Conservation (phyloP, 2,113 vertebrate genomes). For the Rhinoptilus africanus region DNA sequence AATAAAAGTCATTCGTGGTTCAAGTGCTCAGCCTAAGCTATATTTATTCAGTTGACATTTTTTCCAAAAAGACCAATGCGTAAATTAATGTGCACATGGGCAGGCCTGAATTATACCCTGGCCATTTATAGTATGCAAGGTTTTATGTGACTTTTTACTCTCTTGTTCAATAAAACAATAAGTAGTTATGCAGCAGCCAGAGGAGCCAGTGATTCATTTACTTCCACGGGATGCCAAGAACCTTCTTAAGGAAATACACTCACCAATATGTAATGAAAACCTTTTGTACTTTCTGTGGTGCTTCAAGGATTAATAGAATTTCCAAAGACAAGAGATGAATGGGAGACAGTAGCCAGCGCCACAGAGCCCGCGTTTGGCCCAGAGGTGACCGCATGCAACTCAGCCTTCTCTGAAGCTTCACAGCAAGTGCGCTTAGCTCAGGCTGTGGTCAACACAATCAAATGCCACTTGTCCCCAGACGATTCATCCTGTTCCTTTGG, state of each 20-base stretch:
- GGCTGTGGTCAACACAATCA: neutral
- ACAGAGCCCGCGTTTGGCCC: neutral
- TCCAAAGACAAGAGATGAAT: conserved; percentile 35
- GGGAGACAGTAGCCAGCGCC: neutral
- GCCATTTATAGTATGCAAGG: conserved; percentile 65
- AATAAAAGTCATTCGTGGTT: conserved; percentile 63
- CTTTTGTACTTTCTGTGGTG: conserved; percentile 58
- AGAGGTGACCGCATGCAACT: neutral
- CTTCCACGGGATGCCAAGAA: conserved; percentile 62
- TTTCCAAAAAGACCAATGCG: conserved; percentile 56
- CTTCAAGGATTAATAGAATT: conserved; percentile 61
- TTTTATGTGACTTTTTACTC: conserved; percentile 76
- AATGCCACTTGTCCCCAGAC: neutral
- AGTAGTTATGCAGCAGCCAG: conserved; percentile 72
- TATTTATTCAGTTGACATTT: conserved; percentile 64
- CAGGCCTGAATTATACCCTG: conserved; percentile 67
- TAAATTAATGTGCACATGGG: conserved; percentile 71
- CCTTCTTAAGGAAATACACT: conserved; percentile 69
- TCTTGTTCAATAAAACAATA: conserved; percentile 78
- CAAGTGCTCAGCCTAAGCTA: conserved; percentile 52
- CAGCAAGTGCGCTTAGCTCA: neutral
- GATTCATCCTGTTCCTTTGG: neutral
- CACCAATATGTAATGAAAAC: conserved; percentile 64
- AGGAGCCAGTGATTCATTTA: conserved; percentile 65
- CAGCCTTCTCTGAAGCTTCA: neutral